Evolutionary conservation across 92 coral and sea anemone species (phyloP).

Genomic region (Blastomussa wellsi): DNA sequence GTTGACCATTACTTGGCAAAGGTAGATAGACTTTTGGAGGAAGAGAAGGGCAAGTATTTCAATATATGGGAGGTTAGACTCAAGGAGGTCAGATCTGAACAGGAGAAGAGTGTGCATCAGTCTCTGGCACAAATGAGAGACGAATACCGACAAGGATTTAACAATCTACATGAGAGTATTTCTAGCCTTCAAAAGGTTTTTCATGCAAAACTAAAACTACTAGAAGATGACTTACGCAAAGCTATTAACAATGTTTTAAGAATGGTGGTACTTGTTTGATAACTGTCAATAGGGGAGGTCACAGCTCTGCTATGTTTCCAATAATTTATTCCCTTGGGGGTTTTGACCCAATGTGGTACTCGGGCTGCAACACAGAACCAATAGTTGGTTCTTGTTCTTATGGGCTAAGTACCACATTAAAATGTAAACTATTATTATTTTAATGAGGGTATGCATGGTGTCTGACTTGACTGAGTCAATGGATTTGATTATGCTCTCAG

Average conservation of each 20-base stretch:
- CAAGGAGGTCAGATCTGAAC: slow-evolving; percentile 71
- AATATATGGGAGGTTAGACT: slow-evolving; percentile 76
- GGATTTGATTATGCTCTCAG: no score
- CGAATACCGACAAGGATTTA: slow-evolving; percentile 86
- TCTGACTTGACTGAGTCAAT: no score
- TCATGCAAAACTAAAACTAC: slow-evolving; percentile 83
- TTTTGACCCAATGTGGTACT: no score
- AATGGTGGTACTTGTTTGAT: slow-evolving; percentile 77
- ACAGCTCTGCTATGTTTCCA: not conserved
- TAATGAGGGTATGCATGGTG: no score
- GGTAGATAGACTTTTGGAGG: slow-evolving; percentile 71
- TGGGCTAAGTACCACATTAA: no score
- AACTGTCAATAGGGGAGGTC: not conserved
- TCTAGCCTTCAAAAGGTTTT: slow-evolving; percentile 91
- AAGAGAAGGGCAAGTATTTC: slow-evolving; percentile 77
- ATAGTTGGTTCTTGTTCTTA: no score
- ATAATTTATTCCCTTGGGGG: no score
- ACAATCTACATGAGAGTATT: slow-evolving; percentile 89
- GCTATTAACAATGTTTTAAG: slow-evolving; percentile 89
- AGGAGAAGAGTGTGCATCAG: slow-evolving; percentile 60
- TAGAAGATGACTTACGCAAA: slow-evolving; percentile 89
- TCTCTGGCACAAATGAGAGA: slow-evolving; percentile 62
- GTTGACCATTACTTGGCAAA: slow-evolving; percentile 80
- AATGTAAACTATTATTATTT: no score
- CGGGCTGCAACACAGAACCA: no score